Evolutionary conservation across 1,140 invertebrate species (phyloP).

Genomic region (Anastatus disparis): DNA sequence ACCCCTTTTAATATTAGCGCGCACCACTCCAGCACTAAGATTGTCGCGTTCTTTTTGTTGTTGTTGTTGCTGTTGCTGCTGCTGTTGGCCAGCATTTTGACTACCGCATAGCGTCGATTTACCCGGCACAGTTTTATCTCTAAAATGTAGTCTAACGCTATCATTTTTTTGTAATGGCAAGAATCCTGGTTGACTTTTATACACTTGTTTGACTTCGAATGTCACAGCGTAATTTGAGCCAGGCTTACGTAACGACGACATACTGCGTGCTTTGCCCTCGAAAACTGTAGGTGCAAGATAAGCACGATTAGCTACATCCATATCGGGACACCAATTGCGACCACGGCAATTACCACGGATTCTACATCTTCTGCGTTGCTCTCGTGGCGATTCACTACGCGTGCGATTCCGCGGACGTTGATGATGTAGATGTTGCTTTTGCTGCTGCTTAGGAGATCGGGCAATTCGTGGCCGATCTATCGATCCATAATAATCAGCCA

Average conservation of each 20-base stretch:
- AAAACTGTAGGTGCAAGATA: constrained; percentile 73
- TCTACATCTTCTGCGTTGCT: constrained; percentile 58
- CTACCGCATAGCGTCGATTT: constrained; percentile 58
- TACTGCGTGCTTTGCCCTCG: constrained; percentile 73
- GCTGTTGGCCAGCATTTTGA: background rate
- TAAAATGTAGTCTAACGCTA: constrained; percentile 68
- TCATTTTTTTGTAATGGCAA: constrained; percentile 65
- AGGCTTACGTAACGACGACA: constrained; percentile 68
- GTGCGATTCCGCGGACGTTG: constrained; percentile 48
- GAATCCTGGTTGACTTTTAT: constrained; percentile 70
- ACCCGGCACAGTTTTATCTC: constrained; percentile 60
- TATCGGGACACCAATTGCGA: constrained; percentile 69
- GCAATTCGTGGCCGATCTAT: constrained; percentile 43
- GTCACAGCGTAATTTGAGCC: constrained; percentile 73
- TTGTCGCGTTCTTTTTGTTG: constrained; percentile 53
- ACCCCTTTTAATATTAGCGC: constrained; percentile 72
- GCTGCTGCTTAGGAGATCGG: constrained; percentile 45
- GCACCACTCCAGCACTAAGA: constrained; percentile 63
- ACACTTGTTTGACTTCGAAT: constrained; percentile 73
- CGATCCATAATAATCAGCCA: no score
- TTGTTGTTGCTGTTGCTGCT: constrained; percentile 31
- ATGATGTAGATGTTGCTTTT: constrained; percentile 26
- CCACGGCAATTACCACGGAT: constrained; percentile 54
- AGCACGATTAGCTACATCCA: constrained; percentile 71
- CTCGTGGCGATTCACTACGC: constrained; percentile 56